Evolutionary conservation across 2,888 invertebrate species (phyloP).

Genomic region (Philhelius pedissequus): DNA sequence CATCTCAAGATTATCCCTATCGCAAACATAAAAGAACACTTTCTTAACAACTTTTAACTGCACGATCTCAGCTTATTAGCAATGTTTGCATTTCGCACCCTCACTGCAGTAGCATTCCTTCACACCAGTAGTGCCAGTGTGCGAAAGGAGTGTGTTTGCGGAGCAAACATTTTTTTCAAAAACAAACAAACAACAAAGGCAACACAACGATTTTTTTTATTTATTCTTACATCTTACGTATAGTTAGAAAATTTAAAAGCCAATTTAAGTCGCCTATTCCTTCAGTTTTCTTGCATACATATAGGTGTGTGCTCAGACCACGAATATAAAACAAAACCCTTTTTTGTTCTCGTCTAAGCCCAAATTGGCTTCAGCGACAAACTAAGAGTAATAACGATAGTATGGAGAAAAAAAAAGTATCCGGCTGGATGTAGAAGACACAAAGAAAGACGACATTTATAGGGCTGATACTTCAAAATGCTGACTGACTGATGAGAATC

Average conservation of each 20-base stretch:
- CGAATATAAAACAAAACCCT: conserved; percentile 7
- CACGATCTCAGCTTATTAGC: conserved; percentile 10
- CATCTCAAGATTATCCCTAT: not conserved
- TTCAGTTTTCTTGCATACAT: too few species aligned
- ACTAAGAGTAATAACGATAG: conserved; percentile 48
- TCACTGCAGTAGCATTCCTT: not conserved
- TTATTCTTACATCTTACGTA: not conserved
- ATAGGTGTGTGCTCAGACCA: not conserved
- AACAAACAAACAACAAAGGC: conserved; percentile 20
- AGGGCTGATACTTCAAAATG: conserved; percentile 45
- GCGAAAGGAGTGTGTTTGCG: conserved; percentile 20
- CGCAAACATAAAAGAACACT: not conserved
- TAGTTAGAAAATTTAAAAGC: conserved; percentile 35
- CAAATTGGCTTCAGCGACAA: conserved; percentile 29
- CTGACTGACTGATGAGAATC: conserved; percentile 59
- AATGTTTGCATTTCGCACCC: conserved; percentile 44
- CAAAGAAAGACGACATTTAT: conserved; percentile 23
- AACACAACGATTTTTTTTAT: not conserved
- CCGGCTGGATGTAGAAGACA: not conserved
- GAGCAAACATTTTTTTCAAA: conserved; percentile 40
- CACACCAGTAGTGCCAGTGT: too few species aligned
- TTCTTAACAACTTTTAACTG: not conserved
- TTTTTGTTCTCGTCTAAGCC: not conserved
- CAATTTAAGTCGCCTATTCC: conserved; percentile 42
- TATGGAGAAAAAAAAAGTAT: not conserved